phyloP scores from a whole-genome alignment of 2,888 invertebrate species.

The Hyles lineata region DNA sequence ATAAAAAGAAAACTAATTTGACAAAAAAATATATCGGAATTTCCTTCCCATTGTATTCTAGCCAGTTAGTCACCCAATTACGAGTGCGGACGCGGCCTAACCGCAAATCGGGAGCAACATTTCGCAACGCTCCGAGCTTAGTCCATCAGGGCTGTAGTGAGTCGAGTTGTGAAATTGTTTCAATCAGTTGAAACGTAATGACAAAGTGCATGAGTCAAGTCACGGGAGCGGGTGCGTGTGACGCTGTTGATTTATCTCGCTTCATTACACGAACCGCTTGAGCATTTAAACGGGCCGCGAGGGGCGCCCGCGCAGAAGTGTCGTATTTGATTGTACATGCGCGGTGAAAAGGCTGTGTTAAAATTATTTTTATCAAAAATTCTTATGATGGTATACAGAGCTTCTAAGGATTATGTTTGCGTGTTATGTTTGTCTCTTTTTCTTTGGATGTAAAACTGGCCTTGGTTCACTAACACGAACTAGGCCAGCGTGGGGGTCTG shows the following conservation, averaged over 20 bases:
- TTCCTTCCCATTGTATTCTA: too few species aligned
- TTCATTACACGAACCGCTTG: constrained; percentile 73
- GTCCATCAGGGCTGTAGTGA: constrained; percentile 31
- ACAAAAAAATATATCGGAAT: too few species aligned
- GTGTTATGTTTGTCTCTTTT: too few species aligned
- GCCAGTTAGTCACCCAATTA: background rate
- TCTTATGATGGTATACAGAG: background rate
- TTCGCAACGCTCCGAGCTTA: background rate
- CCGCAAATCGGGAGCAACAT: constrained; percentile 1
- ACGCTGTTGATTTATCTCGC: constrained; percentile 74
- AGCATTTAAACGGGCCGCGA: constrained; percentile 65
- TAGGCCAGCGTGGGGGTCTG: too few species aligned
- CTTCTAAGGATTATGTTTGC: background rate
- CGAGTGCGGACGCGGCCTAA: background rate
- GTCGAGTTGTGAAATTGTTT: constrained; percentile 45
- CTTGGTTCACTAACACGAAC: too few species aligned
- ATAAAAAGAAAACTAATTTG: too few species aligned
- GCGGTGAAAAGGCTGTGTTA: constrained; percentile 39
- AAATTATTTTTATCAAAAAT: background rate
- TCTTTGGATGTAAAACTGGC: too few species aligned
- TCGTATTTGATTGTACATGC: constrained; percentile 57
- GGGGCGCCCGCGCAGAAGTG: constrained; percentile 62
- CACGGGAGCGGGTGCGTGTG: constrained; percentile 67
- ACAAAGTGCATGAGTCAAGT: constrained; percentile 51
- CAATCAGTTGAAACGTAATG: constrained; percentile 49